These are phyloP conservation scores for Notolepis coatsorum DNA, from an alignment of 2,797 vertebrate genomes.

Conservation along the genomic window DNA sequence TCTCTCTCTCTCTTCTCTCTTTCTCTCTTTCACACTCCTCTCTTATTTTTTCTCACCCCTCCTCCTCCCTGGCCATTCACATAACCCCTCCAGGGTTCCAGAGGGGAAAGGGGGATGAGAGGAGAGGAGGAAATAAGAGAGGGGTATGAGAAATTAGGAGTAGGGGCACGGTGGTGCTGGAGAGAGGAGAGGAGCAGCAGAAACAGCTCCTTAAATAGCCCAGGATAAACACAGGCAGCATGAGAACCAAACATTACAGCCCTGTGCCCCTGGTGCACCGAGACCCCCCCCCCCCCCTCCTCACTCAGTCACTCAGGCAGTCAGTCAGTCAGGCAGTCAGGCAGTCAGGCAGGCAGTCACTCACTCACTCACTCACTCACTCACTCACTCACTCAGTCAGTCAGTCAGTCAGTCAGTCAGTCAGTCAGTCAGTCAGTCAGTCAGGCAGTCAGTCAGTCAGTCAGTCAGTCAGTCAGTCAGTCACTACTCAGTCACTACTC, in stretches of 20 bases:
- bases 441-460: too few relatives aligned
- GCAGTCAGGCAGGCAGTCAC: too few relatives aligned
- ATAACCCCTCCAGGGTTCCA: constrained; percentile 91
- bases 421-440: too few relatives aligned
- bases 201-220: constrained; percentile 85
- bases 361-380: too few relatives aligned
- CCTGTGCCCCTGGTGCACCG: constrained; percentile 68
- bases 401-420: too few relatives aligned
- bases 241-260: constrained; percentile 88
- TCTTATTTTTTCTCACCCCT: constrained; percentile 70
- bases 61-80: constrained; percentile 87
- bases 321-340: too few relatives aligned
- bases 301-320: not conserved
- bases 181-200: constrained; percentile 62
- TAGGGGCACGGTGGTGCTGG: constrained; percentile 84
- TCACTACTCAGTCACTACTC: too few relatives aligned
- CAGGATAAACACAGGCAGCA: constrained; percentile 87
- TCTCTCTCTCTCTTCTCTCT: constrained; percentile 67
- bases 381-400: too few relatives aligned
- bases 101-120: constrained; percentile 80
- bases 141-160: constrained; percentile 82
- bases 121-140: constrained; percentile 69
- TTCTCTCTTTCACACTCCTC: not conserved
- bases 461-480: too few relatives aligned
- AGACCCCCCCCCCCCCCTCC: not conserved